A percentile compares a stretch with the other conserved stretches of the same genome.
These are phyloP conservation scores for Telenomus remus DNA, from an alignment of 1,140 invertebrate genomes.

Conservation along the genomic window DNA sequence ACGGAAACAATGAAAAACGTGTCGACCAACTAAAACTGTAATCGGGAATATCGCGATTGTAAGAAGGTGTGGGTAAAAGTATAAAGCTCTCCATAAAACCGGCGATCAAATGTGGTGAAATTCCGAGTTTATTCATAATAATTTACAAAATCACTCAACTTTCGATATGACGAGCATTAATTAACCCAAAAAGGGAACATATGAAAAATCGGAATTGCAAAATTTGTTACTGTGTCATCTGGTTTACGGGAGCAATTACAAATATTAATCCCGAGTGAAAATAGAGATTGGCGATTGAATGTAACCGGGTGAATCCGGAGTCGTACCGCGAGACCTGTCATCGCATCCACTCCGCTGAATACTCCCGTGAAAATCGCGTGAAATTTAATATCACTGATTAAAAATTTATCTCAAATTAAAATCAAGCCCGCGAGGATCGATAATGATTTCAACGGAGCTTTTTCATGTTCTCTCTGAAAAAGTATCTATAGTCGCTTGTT, in stretches of 20 bases:
- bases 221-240: constrained; percentile 19
- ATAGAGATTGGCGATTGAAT: neutral
- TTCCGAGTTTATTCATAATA: too few relatives aligned
- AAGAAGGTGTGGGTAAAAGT: too few relatives aligned
- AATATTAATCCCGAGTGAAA: constrained; percentile 12
- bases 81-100: too few relatives aligned
- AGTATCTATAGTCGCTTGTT: too few relatives aligned
- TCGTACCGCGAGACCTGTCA: constrained; percentile 9
- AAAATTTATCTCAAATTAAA: constrained; percentile 43
- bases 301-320: constrained; percentile 1
- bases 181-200: neutral
- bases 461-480: neutral
- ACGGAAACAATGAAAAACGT: neutral
- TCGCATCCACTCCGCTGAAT: constrained; percentile 3
- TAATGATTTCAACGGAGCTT: constrained; percentile 9
- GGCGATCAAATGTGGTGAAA: too few relatives aligned
- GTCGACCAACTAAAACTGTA: too few relatives aligned
- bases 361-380: constrained; percentile 20
- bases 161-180: too few relatives aligned
- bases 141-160: too few relatives aligned
- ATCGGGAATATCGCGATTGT: too few relatives aligned
- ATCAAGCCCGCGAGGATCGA: constrained; percentile 16
- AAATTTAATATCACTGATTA: constrained; percentile 41
- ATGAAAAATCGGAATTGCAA: neutral
- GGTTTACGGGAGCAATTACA: constrained; percentile 23